phyloP scores from a whole-genome alignment of 1,140 invertebrate genomes.

The Aphelinus certus region DNA sequence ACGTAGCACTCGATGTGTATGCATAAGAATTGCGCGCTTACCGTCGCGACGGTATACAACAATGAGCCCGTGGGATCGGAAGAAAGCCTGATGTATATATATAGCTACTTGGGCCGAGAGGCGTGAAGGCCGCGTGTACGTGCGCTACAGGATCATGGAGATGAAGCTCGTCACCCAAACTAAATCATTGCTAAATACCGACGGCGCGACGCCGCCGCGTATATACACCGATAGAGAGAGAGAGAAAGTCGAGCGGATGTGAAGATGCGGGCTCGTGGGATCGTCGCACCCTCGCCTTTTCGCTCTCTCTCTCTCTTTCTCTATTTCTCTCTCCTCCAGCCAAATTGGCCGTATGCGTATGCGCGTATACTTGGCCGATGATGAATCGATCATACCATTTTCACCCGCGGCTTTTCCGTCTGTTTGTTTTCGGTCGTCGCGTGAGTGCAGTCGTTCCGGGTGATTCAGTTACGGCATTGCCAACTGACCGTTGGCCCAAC shows the following conservation, averaged over 20 bases:
- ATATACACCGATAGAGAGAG: too few relatives aligned
- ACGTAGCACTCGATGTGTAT: slow-evolving; percentile 26
- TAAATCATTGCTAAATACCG: slow-evolving; percentile 59
- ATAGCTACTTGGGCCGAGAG: neutral
- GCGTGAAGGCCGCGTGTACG: slow-evolving; percentile 44
- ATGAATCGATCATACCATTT: slow-evolving; percentile 8
- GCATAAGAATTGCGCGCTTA: slow-evolving; percentile 43
- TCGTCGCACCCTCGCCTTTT: slow-evolving; percentile 7
- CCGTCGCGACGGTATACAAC: slow-evolving; percentile 52
- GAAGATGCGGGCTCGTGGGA: slow-evolving; percentile 57
- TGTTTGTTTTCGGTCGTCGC: slow-evolving; percentile 4
- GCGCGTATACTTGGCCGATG: neutral
- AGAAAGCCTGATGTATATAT: slow-evolving; percentile 34
- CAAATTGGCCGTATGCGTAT: slow-evolving; percentile 17
- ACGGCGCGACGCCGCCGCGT: neutral
- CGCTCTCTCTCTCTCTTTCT: too few relatives aligned
- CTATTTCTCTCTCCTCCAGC: neutral
- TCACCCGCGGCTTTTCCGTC: neutral
- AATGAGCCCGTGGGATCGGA: slow-evolving; percentile 59
- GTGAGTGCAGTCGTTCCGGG: neutral
- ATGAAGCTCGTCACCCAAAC: slow-evolving; percentile 43
- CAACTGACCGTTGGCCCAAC: too few relatives aligned
- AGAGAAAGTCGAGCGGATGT: slow-evolving; percentile 48
- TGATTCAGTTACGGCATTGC: too few relatives aligned
- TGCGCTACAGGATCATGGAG: neutral